Percentiles rank a stretch among this genome's conserved stretches.
phyloP scores from a whole-genome alignment of 2,888 invertebrate genomes.

The Tenthredo distinguenda region DNA sequence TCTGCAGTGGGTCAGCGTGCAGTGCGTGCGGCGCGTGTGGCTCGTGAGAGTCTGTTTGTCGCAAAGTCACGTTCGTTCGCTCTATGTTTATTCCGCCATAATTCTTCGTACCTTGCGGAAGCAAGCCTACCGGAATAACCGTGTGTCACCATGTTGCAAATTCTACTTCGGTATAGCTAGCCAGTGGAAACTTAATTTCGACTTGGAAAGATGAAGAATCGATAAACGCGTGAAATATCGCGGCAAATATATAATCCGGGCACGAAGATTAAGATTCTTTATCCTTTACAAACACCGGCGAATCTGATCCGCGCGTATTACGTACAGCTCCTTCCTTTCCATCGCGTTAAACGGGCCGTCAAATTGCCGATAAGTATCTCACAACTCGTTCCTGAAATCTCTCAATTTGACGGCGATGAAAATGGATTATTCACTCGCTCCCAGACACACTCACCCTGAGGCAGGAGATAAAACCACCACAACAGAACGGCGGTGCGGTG shows the following conservation, averaged over 20 bases:
- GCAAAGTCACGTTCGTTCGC: conserved; percentile 71
- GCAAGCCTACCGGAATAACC: neutral
- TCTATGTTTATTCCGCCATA: conserved; percentile 20
- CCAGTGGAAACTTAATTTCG: neutral
- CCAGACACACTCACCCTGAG: neutral
- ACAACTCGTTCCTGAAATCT: conserved; percentile 31
- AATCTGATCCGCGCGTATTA: neutral
- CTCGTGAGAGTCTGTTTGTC: conserved; percentile 65
- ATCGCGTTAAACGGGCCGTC: conserved; percentile 39
- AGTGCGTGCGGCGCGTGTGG: conserved; percentile 70
- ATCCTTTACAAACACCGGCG: neutral
- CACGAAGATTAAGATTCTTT: neutral
- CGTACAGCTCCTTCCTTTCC: neutral
- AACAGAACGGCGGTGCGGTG: neutral
- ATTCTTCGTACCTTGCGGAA: conserved; percentile 33
- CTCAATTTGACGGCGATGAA: conserved; percentile 41
- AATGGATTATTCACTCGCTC: conserved; percentile 23
- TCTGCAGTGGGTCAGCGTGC: conserved; percentile 38
- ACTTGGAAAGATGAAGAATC: neutral
- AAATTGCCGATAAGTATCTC: conserved; percentile 46
- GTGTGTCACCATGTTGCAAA: neutral
- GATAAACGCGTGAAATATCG: neutral
- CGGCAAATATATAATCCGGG: neutral
- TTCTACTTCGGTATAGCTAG: neutral
- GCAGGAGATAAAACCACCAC: conserved; percentile 23